These are phyloP conservation scores for Pantherophis vulpinus DNA, from an alignment of 2,797 vertebrate species.

Conservation along the genomic window DNA sequence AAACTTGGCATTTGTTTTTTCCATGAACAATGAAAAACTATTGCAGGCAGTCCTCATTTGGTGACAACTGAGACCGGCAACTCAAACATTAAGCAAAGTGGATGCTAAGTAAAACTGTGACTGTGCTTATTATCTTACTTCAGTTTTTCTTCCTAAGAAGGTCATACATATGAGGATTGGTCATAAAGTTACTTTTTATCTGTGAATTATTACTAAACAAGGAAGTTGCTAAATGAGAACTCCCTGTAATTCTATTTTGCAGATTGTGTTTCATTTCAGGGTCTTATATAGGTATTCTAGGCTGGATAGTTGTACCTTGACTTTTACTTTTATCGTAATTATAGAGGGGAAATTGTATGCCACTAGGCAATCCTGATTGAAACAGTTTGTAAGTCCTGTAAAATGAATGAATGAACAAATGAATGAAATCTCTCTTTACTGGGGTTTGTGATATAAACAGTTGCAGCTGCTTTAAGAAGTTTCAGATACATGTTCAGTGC, in stretches of 20 bases:
- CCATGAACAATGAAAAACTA: neutral
- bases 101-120: neutral
- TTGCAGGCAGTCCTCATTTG: neutral
- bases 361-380: neutral
- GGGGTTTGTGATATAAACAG: neutral
- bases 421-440: neutral
- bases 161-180: too few relatives aligned
- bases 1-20: neutral
- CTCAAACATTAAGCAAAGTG: neutral
- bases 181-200: neutral
- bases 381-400: neutral
- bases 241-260: neutral
- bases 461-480: neutral
- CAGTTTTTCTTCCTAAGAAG: neutral
- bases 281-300: neutral
- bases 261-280: neutral
- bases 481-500: neutral
- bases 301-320: neutral
- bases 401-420: neutral
- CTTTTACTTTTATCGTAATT: neutral
- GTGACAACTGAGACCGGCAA: neutral
- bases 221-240: neutral
- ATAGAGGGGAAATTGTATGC: neutral
- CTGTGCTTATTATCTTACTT: neutral
- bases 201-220: neutral